phyloP scores from a whole-genome alignment of 2,797 vertebrate species.

The Rhinella marina region DNA sequence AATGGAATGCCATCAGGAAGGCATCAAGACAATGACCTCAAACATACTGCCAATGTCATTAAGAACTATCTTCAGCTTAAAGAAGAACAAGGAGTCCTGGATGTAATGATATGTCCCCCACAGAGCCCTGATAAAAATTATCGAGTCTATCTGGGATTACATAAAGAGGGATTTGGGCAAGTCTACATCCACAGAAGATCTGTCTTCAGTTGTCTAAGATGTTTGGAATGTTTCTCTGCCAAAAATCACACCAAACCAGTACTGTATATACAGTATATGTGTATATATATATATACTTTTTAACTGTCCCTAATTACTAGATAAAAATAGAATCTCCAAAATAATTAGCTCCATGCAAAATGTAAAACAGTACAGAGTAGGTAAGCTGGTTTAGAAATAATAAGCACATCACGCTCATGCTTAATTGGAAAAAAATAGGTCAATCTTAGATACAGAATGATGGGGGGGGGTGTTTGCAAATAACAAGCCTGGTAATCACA shows the following conservation, averaged over 20 bases:
- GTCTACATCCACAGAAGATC: too few relatives aligned
- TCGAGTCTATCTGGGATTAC: too few relatives aligned
- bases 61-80: neutral
- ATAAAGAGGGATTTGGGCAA: too few relatives aligned
- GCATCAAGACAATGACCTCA: too few relatives aligned
- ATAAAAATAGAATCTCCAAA: conserved; percentile 24
- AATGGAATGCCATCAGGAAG: too few relatives aligned
- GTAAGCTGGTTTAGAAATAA: conserved; percentile 31
- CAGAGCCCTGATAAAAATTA: too few relatives aligned
- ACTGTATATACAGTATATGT: neutral
- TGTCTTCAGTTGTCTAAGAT: too few relatives aligned
- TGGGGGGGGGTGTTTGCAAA: conserved; percentile 36
- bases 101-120: too few relatives aligned
- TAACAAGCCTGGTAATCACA: conserved; percentile 28
- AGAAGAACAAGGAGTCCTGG: too few relatives aligned
- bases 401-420: neutral
- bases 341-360: conserved; percentile 43
- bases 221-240: too few relatives aligned
- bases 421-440: conserved; percentile 52
- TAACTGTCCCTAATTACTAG: conserved; percentile 6
- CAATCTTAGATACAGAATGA: conserved; percentile 32
- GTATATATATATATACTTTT: neutral
- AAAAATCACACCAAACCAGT: too few relatives aligned
- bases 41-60: too few relatives aligned
- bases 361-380: conserved; percentile 12